Conservation (phyloP, 1,140 invertebrate genomes). For the Plutomurus gul region DNA sequence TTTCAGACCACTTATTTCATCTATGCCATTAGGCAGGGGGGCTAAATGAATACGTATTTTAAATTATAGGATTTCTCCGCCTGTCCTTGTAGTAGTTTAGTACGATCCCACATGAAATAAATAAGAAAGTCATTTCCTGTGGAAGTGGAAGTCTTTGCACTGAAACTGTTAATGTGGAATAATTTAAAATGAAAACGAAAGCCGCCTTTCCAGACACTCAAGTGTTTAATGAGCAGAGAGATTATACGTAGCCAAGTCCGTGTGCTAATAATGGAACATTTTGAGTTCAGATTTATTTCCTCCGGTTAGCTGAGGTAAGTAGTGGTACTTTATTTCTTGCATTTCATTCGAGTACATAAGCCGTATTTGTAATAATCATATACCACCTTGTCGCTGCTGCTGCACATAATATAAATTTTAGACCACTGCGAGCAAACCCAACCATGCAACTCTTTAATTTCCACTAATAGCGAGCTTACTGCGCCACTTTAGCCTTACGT, state of each 20-base stretch:
- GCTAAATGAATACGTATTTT: neutral
- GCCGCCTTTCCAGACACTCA: neutral
- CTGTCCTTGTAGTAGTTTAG: neutral
- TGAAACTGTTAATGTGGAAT: constrained; percentile 25
- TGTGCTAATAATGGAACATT: constrained; percentile 19
- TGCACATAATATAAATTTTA: too few relatives aligned
- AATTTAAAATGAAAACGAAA: constrained; percentile 18
- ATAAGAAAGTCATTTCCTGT: constrained; percentile 27
- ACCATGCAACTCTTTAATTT: constrained; percentile 25
- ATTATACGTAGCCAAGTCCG: neutral
- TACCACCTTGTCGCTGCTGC: neutral
- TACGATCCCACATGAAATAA: neutral
- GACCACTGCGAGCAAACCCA: neutral
- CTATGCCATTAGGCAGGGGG: neutral
- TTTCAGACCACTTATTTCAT: too few relatives aligned
- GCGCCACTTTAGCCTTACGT: neutral
- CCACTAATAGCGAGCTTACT: neutral
- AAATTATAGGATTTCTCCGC: neutral
- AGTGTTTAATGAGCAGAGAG: constrained; percentile 18
- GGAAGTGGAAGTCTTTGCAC: constrained; percentile 8
- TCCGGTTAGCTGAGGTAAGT: constrained; percentile 25
- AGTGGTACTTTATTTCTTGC: constrained; percentile 4
- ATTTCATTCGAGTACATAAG: neutral
- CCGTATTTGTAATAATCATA: neutral
- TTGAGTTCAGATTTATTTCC: constrained; percentile 27